Evolutionary conservation across 30 jellyfish, hydroid and myxozoan genomes (phyloP).

Genomic region (Haliclystus octoradiatus): DNA sequence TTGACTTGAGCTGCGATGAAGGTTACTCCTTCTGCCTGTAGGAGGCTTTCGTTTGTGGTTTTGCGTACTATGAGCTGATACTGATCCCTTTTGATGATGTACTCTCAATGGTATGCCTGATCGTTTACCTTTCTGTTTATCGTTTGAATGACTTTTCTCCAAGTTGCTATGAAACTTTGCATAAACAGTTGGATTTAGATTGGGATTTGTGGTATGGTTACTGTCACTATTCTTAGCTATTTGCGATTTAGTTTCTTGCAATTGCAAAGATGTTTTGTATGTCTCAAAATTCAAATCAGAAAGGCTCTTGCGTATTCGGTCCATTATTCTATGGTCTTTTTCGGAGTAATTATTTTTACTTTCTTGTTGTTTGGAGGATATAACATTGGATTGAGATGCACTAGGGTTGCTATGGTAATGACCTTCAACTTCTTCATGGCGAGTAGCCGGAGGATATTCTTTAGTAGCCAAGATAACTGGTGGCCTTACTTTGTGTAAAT

Average conservation of each 20-base stretch:
- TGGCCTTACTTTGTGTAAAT: neutral
- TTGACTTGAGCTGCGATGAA: neutral
- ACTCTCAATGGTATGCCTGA: neutral
- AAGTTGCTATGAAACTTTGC: no score
- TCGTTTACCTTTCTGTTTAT: no score
- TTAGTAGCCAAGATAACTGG: neutral
- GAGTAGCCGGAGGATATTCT: neutral
- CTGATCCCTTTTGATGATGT: neutral
- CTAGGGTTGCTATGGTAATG: neutral
- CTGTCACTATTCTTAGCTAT: no score
- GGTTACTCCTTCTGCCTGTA: neutral
- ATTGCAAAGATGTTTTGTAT: constrained; percentile 19
- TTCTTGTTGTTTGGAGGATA: neutral
- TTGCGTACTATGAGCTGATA: neutral
- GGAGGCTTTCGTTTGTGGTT: neutral
- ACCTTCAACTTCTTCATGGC: neutral
- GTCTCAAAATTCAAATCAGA: constrained; percentile 43
- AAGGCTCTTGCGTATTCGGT: constrained; percentile 34
- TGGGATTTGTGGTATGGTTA: no score
- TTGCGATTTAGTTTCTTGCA: no score
- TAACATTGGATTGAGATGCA: neutral
- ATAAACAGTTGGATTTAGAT: no score
- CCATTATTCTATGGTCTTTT: constrained; percentile 48
- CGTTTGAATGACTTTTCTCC: no score
- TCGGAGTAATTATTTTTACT: neutral